Conservation (phyloP, 2,113 vertebrate species). For the Muscicapa adusta region DNA sequence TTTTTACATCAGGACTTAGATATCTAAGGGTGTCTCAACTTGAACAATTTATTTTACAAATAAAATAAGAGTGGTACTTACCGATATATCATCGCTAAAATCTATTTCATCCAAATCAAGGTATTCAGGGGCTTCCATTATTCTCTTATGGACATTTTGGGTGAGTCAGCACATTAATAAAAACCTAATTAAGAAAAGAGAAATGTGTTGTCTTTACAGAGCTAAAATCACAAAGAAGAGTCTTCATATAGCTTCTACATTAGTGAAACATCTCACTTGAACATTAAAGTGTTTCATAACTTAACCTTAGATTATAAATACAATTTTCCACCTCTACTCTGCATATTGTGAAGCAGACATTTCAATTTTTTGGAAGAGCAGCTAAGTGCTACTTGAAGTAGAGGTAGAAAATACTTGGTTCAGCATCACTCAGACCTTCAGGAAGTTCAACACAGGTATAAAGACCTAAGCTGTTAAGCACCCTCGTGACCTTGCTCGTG, state of each 20-base stretch:
- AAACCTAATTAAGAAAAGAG: constrained; percentile 64
- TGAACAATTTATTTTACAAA: not conserved
- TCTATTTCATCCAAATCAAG: constrained; percentile 99
- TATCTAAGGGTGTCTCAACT: not conserved
- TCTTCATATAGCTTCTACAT: not conserved
- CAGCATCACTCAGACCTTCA: not conserved
- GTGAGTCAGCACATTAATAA: constrained; percentile 37
- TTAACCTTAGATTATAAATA: not conserved
- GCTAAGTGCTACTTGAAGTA: not conserved
- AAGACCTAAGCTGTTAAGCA: not conserved
- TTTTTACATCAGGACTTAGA: not conserved
- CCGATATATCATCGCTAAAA: constrained; percentile 94
- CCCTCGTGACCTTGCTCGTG: not conserved
- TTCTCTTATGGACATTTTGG: constrained; percentile 87
- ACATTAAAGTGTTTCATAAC: not conserved
- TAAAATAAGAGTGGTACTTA: constrained; percentile 71
- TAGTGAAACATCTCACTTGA: not conserved
- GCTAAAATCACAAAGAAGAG: not conserved
- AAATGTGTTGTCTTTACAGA: not conserved
- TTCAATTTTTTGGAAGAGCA: not conserved
- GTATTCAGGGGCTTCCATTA: constrained; percentile 98
- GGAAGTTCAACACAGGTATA: not conserved
- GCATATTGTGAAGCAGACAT: not conserved
- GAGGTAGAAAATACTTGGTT: not conserved
- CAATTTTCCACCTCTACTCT: not conserved